phyloP scores from a whole-genome alignment of 2,888 invertebrate species.

The Euzophera pinguis region DNA sequence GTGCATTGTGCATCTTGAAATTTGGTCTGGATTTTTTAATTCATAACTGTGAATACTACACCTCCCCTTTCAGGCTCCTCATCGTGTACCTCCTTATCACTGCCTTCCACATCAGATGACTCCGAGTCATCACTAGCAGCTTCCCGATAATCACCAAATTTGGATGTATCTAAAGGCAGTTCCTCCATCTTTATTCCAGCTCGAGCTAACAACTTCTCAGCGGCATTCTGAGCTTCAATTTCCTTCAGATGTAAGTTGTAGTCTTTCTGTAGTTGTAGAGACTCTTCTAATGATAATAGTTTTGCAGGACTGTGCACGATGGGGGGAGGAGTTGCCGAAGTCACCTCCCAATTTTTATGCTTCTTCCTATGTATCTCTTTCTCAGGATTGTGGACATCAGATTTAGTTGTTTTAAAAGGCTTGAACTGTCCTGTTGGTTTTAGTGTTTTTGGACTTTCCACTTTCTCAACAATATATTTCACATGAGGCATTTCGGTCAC shows the following conservation, averaged over 20 bases:
- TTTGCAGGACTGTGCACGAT: conserved; percentile 76
- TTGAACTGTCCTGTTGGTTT: conserved; percentile 67
- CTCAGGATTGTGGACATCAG: conserved; percentile 75
- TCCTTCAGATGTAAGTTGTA: conserved; percentile 65
- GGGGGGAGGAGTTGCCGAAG: conserved; percentile 82
- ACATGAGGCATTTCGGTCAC: conserved; percentile 71
- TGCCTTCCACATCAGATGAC: conserved; percentile 61
- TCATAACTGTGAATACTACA: conserved; percentile 73
- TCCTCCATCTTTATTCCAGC: conserved; percentile 57
- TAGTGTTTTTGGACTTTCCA: conserved; percentile 54
- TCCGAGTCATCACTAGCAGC: conserved; percentile 56
- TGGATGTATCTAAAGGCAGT: conserved; percentile 45
- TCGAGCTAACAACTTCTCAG: conserved; percentile 69
- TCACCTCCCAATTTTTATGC: conserved; percentile 80
- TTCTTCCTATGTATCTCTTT: conserved; percentile 74
- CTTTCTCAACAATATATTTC: conserved; percentile 75
- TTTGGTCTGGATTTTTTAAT: too few species aligned
- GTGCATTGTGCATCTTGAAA: too few species aligned
- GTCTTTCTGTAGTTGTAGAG: conserved; percentile 76
- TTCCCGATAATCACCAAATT: conserved; percentile 60
- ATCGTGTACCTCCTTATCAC: conserved; percentile 78
- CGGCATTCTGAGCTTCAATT: conserved; percentile 78
- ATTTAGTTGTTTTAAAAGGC: conserved; percentile 79
- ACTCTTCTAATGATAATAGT: conserved; percentile 75
- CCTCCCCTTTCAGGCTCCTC: conserved; percentile 79